Evolutionary conservation across 2,888 invertebrate genomes (phyloP).

Genomic region (Cephus sareptanus): DNA sequence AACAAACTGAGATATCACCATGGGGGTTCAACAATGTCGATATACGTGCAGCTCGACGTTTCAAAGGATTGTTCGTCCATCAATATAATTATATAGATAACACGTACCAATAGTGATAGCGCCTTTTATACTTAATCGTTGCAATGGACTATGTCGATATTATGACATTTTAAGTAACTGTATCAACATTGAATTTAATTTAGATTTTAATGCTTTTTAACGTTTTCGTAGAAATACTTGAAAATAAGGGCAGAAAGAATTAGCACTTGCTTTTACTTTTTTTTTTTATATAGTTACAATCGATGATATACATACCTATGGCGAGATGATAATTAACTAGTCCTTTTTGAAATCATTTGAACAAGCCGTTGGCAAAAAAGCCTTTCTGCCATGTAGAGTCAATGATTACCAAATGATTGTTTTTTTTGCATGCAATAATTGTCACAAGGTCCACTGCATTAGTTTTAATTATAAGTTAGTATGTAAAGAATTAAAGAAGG

Average conservation of each 20-base stretch:
- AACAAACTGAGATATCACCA: neutral
- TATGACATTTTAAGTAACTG: neutral
- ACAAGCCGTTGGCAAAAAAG: neutral
- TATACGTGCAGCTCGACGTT: neutral
- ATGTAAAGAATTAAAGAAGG: neutral
- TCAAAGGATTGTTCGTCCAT: neutral
- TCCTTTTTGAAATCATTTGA: neutral
- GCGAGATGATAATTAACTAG: neutral
- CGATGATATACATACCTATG: neutral
- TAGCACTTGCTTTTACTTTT: neutral
- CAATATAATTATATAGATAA: neutral
- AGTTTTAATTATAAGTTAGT: neutral
- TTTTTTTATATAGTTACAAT: neutral
- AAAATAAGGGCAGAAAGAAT: neutral
- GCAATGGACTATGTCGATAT: neutral
- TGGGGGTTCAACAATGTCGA: neutral
- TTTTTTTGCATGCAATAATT: neutral
- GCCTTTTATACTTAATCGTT: neutral
- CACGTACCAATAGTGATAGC: neutral
- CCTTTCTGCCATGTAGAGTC: neutral
- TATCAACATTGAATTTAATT: neutral
- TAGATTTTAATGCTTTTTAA: neutral
- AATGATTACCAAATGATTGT: neutral
- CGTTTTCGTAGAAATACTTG: neutral
- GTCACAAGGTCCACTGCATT: neutral